Evolutionary conservation across 2,888 invertebrate species (phyloP).

Genomic region (Isoperla grammatica): DNA sequence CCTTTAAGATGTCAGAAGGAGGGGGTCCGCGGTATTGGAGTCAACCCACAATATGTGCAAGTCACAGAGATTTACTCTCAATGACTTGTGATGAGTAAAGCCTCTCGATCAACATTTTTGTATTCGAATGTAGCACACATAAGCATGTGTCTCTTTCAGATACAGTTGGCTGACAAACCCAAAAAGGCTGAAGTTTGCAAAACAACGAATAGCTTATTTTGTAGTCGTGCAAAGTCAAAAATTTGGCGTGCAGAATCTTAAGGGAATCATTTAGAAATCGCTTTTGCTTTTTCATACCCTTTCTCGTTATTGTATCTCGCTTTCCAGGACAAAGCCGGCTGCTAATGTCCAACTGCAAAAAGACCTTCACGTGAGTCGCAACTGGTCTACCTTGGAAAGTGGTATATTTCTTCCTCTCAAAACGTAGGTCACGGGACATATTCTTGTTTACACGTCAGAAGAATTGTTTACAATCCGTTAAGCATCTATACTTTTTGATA

Average conservation of each 20-base stretch:
- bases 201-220: conserved; percentile 4
- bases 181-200: conserved; percentile 17
- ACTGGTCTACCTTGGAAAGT: no score
- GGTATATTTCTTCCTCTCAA: background rate
- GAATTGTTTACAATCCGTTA: no score
- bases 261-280: conserved; percentile 16
- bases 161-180: conserved; percentile 14
- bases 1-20: background rate
- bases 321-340: conserved; percentile 7
- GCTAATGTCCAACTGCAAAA: conserved; percentile 8
- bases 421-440: no score
- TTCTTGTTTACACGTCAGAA: no score
- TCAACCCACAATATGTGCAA: background rate
- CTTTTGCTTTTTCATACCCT: conserved; percentile 12
- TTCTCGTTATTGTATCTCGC: conserved; percentile 5
- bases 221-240: background rate
- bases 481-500: no score
- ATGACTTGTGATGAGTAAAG: conserved; percentile 4
- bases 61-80: conserved; percentile 1
- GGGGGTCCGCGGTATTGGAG: no score
- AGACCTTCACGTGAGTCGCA: no score
- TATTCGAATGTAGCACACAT: conserved; percentile 5
- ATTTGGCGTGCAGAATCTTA: conserved; percentile 5
- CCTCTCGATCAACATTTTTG: background rate
- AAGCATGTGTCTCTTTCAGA: conserved; percentile 16